phyloP scores from a whole-genome alignment of 2,888 invertebrate species.

The Papilio protenor region DNA sequence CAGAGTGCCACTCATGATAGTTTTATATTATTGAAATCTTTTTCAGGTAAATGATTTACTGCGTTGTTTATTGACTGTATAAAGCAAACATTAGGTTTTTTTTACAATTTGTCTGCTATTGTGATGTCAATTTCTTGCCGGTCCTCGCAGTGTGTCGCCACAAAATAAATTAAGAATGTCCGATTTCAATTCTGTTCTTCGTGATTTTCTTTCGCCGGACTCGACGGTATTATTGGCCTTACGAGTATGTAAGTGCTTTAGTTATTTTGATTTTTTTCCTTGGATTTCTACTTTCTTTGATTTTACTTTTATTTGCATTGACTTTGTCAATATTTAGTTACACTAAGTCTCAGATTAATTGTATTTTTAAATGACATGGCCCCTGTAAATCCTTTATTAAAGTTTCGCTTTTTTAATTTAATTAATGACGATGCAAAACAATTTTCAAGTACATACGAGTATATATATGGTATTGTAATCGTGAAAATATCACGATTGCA shows the following conservation, averaged over 20 bases:
- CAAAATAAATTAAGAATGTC: conserved; percentile 68
- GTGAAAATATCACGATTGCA: background rate
- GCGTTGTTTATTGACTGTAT: background rate
- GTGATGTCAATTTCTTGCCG: conserved; percentile 74
- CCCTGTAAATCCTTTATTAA: background rate
- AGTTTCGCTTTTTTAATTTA: no score
- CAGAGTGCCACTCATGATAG: background rate
- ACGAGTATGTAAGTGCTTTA: background rate
- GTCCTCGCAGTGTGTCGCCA: conserved; percentile 53
- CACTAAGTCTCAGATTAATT: background rate
- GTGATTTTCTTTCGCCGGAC: conserved; percentile 42
- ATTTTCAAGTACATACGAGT: no score
- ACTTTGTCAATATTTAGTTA: background rate
- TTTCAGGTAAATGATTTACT: background rate
- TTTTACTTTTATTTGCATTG: background rate
- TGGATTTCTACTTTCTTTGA: background rate
- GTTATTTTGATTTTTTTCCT: background rate
- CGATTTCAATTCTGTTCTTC: conserved; percentile 51
- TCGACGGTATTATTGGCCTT: conserved; percentile 2
- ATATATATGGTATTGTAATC: background rate
- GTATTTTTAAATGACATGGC: background rate
- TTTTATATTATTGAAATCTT: background rate
- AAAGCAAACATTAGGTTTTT: conserved; percentile 8
- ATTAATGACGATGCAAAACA: background rate
- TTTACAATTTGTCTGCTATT: conserved; percentile 73